Conservation (phyloP, 1,140 invertebrate genomes). For the Cherax quadricarinatus region DNA sequence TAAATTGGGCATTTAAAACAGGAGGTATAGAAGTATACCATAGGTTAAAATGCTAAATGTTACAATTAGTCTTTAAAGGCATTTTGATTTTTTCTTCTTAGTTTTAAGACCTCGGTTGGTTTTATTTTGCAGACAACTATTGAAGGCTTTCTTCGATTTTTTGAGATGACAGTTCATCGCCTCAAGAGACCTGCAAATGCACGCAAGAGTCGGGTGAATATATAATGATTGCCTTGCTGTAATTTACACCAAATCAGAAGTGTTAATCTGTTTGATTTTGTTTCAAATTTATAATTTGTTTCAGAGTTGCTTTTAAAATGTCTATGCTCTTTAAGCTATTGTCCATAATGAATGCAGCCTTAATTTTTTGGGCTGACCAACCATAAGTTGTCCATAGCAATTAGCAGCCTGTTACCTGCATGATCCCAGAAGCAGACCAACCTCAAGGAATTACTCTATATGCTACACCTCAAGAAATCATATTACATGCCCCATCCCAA, state of each 20-base stretch:
- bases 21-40: too few relatives aligned
- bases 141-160: slow-evolving; percentile 62
- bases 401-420: not conserved
- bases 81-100: not conserved
- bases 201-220: slow-evolving; percentile 82
- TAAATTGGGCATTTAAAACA: too few relatives aligned
- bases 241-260: not conserved
- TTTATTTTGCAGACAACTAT: slow-evolving; percentile 39
- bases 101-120: not conserved
- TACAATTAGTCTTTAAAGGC: too few relatives aligned
- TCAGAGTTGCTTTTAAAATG: not conserved
- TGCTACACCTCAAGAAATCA: too few relatives aligned
- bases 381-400: not conserved
- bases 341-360: not conserved
- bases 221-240: not conserved
- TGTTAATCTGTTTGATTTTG: not conserved
- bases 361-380: not conserved
- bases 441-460: too few relatives aligned
- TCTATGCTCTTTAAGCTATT: not conserved
- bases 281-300: not conserved
- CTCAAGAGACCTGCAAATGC: slow-evolving; percentile 75
- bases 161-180: slow-evolving; percentile 61
- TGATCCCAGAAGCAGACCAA: not conserved
- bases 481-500: too few relatives aligned
- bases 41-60: too few relatives aligned